Evolutionary conservation across 2,113 vertebrate species (phyloP), one percentile per base, ranked within the genome.

Genomic region (Condylura cristata): DNA sequence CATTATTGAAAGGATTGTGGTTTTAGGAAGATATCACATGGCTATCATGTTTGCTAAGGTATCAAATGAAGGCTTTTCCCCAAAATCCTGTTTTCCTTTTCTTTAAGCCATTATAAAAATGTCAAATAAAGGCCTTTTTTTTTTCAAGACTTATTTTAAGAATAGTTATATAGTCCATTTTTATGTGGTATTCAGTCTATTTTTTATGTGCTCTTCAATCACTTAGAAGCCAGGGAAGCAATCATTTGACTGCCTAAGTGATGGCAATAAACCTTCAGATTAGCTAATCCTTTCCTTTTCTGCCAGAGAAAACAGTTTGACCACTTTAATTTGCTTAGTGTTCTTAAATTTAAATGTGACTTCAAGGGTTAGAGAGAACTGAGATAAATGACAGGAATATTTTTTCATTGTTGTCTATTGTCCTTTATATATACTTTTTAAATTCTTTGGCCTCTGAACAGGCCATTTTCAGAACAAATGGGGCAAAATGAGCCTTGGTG

Each of bases 271-370:
- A 44, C 26, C 93, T 95, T 82, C 68, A 48, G 63, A 53, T 90
- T 90, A 89, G 93, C 93, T 68, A 56, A 46, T 94, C 17, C 83
- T 94, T 96, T 37, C 46, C 94, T 95, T 74, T 56, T 37, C 94
- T n/a, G 6, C 9, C 78, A 83, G 32, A 72, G 58, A 75, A 81
- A 95, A 51, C 13, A 65, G 61, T 10, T 85, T 3, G 0, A 46
- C 91, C 65, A 58, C 88, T 91, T 60, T 74, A 80, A 88, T 90
- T 78, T 89, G n/a, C 95, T 94, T 53, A 8, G 11, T 61, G 75
- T 93, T 72, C 61, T 4, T 46, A 93, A 86, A 65, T 89, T 97
- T 96, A 80, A 34, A 84, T 81, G 92, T 78, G 6, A 41, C 0
- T 78, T n/a, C 65, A 72, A 56, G 60, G 12, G 63, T 89, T 41